These are phyloP conservation scores for Danaus plexippus DNA, from an alignment of 1,140 invertebrate species.

Conservation along the genomic window DNA sequence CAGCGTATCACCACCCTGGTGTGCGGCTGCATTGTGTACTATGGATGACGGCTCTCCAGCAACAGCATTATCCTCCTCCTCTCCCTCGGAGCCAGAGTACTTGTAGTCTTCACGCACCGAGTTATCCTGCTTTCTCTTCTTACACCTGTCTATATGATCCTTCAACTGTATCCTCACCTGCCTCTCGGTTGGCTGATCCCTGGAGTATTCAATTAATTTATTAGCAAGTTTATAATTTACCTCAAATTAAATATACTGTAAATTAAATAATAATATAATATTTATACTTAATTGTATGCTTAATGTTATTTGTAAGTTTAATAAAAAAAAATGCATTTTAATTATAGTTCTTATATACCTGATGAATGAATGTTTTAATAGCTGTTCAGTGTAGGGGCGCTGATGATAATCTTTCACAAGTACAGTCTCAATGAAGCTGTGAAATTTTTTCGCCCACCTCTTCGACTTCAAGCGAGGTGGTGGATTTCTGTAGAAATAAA, in stretches of 20 bases:
- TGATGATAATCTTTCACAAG: constrained; percentile 98
- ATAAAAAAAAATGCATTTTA: constrained; percentile 3
- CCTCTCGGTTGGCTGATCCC: constrained; percentile 96
- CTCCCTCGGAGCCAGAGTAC: constrained; percentile 91
- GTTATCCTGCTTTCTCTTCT: constrained; percentile 94
- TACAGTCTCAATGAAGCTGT: constrained; percentile 79
- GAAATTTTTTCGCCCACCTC: constrained; percentile 98
- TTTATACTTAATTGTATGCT: not conserved
- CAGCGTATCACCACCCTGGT: constrained; percentile 87
- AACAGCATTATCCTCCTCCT: constrained; percentile 87
- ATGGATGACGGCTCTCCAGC: constrained; percentile 92
- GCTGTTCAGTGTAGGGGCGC: constrained; percentile 97
- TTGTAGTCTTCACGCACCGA: constrained; percentile 83
- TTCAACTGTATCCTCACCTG: constrained; percentile 98
- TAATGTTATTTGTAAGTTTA: not conserved
- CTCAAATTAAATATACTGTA: not conserved
- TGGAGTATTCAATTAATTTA: constrained; percentile 26
- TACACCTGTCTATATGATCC: constrained; percentile 98
- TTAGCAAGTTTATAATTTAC: not conserved
- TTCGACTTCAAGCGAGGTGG: constrained; percentile 97
- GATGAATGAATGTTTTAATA: constrained; percentile 98
- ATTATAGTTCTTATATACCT: constrained; percentile 73
- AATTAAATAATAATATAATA: constrained; percentile 1
- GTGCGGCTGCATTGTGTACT: constrained; percentile 82
- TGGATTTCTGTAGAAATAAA: constrained; percentile 77